A percentile compares a stretch with the other conserved stretches of the same genome.
These are phyloP conservation scores for Trachelus tabidus DNA, from an alignment of 2,888 invertebrate genomes.

Conservation along the genomic window DNA sequence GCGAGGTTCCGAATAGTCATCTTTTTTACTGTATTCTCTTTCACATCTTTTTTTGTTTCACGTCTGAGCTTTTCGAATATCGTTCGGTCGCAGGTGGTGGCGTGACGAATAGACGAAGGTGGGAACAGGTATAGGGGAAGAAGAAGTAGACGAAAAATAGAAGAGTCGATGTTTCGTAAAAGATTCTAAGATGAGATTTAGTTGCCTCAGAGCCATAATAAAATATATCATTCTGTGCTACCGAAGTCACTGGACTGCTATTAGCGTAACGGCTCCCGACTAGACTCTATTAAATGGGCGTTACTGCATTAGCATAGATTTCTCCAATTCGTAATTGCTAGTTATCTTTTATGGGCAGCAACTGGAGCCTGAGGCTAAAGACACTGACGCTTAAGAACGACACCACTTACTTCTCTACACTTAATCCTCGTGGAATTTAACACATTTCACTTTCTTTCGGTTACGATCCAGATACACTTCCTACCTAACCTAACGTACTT, in stretches of 20 bases:
- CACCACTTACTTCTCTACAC: background rate
- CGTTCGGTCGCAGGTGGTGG: background rate
- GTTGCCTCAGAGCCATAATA: slow-evolving; percentile 21
- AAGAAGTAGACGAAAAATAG: background rate
- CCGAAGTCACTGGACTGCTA: slow-evolving; percentile 33
- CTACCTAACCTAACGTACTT: background rate
- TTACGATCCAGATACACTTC: background rate
- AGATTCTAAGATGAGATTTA: background rate
- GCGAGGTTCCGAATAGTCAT: background rate
- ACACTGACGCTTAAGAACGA: background rate
- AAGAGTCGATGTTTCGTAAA: background rate
- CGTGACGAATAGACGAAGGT: background rate
- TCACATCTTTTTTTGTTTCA: slow-evolving; percentile 11
- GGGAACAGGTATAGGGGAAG: background rate
- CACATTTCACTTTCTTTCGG: background rate
- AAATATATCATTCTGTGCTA: slow-evolving; percentile 36
- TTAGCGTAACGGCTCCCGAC: slow-evolving; percentile 32
- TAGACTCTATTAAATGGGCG: slow-evolving; percentile 39
- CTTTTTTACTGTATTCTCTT: slow-evolving; percentile 13
- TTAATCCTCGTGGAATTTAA: background rate
- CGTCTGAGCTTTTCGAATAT: background rate
- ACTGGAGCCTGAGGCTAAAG: background rate
- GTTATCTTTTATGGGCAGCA: background rate
- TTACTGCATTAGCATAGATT: slow-evolving; percentile 29
- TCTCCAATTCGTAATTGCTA: slow-evolving; percentile 12